These are phyloP conservation scores for Choloepus didactylus DNA, from an alignment of 2,797 vertebrate species.

Conservation along the genomic window DNA sequence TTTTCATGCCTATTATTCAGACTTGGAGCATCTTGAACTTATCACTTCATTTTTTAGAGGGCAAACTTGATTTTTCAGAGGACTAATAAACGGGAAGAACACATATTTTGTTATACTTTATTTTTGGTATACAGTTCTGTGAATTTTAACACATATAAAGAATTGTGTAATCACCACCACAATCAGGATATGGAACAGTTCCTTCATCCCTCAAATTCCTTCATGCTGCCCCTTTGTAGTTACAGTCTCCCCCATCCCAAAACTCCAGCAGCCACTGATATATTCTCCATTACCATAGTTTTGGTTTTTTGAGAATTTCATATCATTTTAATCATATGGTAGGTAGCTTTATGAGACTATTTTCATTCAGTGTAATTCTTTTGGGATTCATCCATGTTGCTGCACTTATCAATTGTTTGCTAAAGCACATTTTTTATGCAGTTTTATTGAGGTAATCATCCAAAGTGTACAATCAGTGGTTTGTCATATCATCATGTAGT, in stretches of 20 bases:
- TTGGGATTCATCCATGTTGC: not conserved
- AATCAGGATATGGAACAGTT: not conserved
- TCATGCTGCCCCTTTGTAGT: not conserved
- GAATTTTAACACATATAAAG: not conserved
- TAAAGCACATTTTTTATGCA: not conserved
- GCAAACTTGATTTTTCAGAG: constrained; percentile 35
- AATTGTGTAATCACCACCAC: not conserved
- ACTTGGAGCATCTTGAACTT: constrained; percentile 23
- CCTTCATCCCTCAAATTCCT: not conserved
- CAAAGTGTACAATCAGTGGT: too few relatives aligned
- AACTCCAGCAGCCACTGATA: not conserved
- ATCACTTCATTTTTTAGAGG: constrained; percentile 8
- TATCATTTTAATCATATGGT: not conserved
- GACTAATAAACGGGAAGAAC: not conserved
- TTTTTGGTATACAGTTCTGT: not conserved
- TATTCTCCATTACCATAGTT: not conserved
- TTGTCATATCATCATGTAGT: too few relatives aligned
- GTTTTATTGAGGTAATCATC: too few relatives aligned
- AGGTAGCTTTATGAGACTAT: constrained; percentile 1
- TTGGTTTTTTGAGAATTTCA: not conserved
- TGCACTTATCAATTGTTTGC: not conserved
- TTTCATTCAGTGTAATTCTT: not conserved
- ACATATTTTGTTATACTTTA: not conserved
- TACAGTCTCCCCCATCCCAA: not conserved
- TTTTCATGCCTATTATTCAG: not conserved